Base-by-base conservation (phyloP, 2,888 invertebrate species). In the Noctua fimbriata region DNA sequence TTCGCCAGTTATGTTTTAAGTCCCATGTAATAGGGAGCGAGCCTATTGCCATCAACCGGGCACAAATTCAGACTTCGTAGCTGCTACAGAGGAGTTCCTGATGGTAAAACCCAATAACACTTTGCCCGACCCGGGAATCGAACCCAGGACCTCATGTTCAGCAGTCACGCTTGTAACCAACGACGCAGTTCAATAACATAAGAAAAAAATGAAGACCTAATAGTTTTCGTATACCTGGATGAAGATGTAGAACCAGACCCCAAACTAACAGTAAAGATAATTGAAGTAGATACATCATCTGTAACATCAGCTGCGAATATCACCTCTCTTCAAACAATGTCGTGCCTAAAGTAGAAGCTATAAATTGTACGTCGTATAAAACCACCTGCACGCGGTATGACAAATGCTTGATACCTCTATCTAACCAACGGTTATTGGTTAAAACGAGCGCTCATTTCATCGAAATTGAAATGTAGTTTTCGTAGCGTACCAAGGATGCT, bases 311-410 rank as follows among this genome's bases (percentile, higher is more conserved):
- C 74, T 85, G 82, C 49, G 28, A 66, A 73, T 79, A 84, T 63
- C 41, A 63, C 41, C 55, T 85, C 79, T 79, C 81, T 44, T 83
- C 75, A 85, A 83, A 83, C 82, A 83, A 67, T 49, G 82, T 85
- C 82, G 32, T 21, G 9, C 12, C 63, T 72, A 74, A 79, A 85
- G 81, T 83, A 65, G 71, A 2, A 28, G 85, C 69, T 9, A 83
- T 85, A 85, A 75, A 85, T 83, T 83, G 16, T 28, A 18, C 41
- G 58, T 67, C 70, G 7, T 63, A 69, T 55, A 55, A 76, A 69
- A 79, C 73, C 82, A 80, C 71, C 85, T 83, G 82, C 69, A 80
- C 81, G 28, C 55, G 24, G 36, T 70, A 24, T 72, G 81, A 83
- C 69, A 73, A 82, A 84, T 82, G 58, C 32, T 24, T 72, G 49